These are phyloP conservation scores for Drosophila kanekoi DNA, from an alignment of 2,888 invertebrate genomes.

Conservation along the genomic window DNA sequence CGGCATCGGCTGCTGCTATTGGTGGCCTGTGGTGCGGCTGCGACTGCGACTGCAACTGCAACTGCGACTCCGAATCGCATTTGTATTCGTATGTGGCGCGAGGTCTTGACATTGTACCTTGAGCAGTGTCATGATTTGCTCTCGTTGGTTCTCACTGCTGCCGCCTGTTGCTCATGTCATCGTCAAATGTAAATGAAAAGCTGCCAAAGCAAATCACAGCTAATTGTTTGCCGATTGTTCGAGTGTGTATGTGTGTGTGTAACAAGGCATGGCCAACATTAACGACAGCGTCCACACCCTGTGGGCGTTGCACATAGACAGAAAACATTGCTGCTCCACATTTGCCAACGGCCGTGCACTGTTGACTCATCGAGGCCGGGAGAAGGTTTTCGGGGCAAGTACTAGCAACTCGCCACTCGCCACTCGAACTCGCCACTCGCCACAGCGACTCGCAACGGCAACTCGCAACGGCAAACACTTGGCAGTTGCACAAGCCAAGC, in stretches of 20 bases:
- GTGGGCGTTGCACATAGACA: slow-evolving; percentile 66
- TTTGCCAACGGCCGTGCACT: slow-evolving; percentile 24
- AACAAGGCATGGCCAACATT: slow-evolving; percentile 59
- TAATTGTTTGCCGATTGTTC: slow-evolving; percentile 46
- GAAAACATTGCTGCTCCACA: slow-evolving; percentile 53
- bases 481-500: slow-evolving; percentile 29
- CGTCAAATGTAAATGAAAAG: slow-evolving; percentile 61
- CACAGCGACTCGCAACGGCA: background rate
- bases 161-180: slow-evolving; percentile 50
- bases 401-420: slow-evolving; percentile 3
- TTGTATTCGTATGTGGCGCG: slow-evolving; percentile 55
- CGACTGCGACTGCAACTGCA: background rate
- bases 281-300: slow-evolving; percentile 63
- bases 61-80: background rate
- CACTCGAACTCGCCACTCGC: background rate
- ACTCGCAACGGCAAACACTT: slow-evolving; percentile 2
- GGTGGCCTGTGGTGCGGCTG: background rate
- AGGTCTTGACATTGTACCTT: slow-evolving; percentile 81
- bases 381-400: slow-evolving; percentile 38
- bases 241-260: slow-evolving; percentile 6
- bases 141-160: slow-evolving; percentile 14
- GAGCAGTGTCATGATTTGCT: slow-evolving; percentile 65
- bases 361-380: slow-evolving; percentile 63
- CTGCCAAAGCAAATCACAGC: slow-evolving; percentile 66
- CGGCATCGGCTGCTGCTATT: background rate